These are phyloP conservation scores for Protobothrops flavoviridis DNA, from an alignment of 2,113 vertebrate genomes.

Conservation along the genomic window DNA sequence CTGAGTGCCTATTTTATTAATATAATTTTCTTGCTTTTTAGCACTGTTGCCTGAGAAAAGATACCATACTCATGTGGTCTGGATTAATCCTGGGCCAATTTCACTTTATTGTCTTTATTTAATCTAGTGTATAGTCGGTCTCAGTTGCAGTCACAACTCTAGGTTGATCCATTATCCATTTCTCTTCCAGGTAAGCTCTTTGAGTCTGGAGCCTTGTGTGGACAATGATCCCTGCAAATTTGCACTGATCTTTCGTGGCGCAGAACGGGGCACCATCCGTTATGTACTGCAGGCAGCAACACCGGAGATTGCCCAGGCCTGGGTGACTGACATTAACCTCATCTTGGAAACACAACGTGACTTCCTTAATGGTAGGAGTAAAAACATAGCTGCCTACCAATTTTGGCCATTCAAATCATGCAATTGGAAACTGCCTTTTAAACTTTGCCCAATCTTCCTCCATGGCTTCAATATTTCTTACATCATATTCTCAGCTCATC, in stretches of 20 bases:
- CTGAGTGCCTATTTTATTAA: not conserved
- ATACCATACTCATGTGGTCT: not conserved
- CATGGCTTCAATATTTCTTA: not conserved
- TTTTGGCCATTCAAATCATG: not conserved
- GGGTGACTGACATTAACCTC: conserved; percentile 80
- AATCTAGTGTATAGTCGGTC: not conserved
- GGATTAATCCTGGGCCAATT: not conserved
- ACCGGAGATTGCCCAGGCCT: conserved; percentile 74
- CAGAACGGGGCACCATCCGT: conserved; percentile 73
- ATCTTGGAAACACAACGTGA: conserved; percentile 87
- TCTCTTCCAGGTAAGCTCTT: conserved; percentile 81
- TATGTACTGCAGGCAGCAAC: conserved; percentile 77
- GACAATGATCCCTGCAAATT: conserved; percentile 76
- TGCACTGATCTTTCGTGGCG: conserved; percentile 81
- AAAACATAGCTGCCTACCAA: not conserved
- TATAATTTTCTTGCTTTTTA: not conserved
- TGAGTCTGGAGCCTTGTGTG: conserved; percentile 79
- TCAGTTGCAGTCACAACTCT: not conserved
- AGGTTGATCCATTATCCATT: not conserved
- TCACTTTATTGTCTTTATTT: not conserved
- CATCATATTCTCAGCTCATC: not conserved
- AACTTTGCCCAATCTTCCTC: not conserved
- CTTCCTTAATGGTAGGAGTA: conserved; percentile 84
- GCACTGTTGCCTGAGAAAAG: not conserved
- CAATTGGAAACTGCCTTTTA: not conserved